phyloP scores from a whole-genome alignment of 2,797 vertebrate genomes.

The Chaetodon trifasciatus region DNA sequence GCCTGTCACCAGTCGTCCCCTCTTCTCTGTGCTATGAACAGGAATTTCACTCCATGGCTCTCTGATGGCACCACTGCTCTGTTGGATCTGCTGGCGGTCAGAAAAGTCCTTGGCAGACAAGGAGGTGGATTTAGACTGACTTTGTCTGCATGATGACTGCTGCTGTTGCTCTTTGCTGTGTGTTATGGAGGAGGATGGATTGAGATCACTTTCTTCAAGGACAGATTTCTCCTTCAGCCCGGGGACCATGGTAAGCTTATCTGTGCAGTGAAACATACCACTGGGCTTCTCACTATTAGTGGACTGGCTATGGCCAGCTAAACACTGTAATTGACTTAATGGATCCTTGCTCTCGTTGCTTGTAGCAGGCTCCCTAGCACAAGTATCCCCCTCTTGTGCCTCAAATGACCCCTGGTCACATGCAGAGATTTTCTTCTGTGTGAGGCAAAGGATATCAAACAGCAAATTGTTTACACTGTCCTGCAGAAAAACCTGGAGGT shows the following conservation, averaged over 20 bases:
- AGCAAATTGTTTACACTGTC: constrained; percentile 90
- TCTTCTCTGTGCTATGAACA: constrained; percentile 66
- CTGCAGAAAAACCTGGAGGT: constrained; percentile 85
- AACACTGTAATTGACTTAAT: constrained; percentile 66
- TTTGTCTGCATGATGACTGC: constrained; percentile 60
- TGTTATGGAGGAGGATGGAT: constrained; percentile 28
- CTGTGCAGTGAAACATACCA: constrained; percentile 51
- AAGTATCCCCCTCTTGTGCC: constrained; percentile 69
- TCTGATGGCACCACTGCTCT: constrained; percentile 58
- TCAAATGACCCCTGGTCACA: constrained; percentile 79
- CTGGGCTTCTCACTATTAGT: constrained; percentile 68
- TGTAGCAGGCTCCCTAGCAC: constrained; percentile 57
- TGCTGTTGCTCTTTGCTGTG: constrained; percentile 77
- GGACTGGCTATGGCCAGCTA: constrained; percentile 63
- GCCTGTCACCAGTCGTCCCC: constrained; percentile 64
- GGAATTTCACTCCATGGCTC: constrained; percentile 81
- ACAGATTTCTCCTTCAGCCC: constrained; percentile 67
- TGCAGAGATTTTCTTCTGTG: constrained; percentile 90
- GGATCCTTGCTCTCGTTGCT: constrained; percentile 74
- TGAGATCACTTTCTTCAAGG: constrained; percentile 70
- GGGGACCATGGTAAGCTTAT: constrained; percentile 64
- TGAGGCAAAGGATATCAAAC: constrained; percentile 90
- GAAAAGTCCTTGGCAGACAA: constrained; percentile 75
- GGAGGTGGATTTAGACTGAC: constrained; percentile 63
- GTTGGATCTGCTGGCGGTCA: constrained; percentile 77